A percentile compares a stretch with the other conserved stretches of the same genome.
These are phyloP conservation scores for Manis pentadactyla DNA, from an alignment of 2,797 vertebrate genomes.

Conservation along the genomic window DNA sequence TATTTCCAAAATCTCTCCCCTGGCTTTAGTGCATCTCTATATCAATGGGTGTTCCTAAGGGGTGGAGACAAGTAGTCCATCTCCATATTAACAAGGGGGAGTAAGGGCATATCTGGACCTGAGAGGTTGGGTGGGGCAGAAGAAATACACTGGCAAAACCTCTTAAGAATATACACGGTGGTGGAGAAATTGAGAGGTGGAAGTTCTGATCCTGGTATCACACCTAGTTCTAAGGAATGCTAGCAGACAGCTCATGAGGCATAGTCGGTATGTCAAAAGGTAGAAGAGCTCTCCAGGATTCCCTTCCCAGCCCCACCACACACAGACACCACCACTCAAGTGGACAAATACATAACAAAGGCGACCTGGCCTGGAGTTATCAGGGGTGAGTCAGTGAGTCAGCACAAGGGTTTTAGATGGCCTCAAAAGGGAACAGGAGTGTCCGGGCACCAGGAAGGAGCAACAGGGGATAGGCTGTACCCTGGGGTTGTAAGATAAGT, in stretches of 20 bases:
- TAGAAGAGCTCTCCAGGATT: neutral
- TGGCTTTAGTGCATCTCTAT: too few relatives aligned
- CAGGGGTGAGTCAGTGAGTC: fast-evolving
- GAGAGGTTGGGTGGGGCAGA: neutral
- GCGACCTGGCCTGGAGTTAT: neutral
- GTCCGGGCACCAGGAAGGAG: fast-evolving
- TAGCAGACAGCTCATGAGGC: neutral
- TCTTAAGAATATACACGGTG: neutral
- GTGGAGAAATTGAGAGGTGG: neutral
- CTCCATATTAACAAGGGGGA: too few relatives aligned
- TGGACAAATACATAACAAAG: neutral
- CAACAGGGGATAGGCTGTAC: fast-evolving
- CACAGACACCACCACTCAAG: neutral
- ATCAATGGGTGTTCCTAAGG: too few relatives aligned
- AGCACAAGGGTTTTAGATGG: neutral
- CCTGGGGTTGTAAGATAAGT: neutral
- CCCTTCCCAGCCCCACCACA: neutral
- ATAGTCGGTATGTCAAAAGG: neutral
- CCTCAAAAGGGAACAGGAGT: neutral
- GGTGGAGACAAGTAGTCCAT: too few relatives aligned
- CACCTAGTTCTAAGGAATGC: neutral
- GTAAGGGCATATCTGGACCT: too few relatives aligned
- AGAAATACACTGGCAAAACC: neutral
- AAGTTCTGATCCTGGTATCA: neutral
- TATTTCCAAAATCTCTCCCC: too few relatives aligned